Evolutionary conservation across 2,888 invertebrate species (phyloP).

Genomic region (Parnassius glacialis): DNA sequence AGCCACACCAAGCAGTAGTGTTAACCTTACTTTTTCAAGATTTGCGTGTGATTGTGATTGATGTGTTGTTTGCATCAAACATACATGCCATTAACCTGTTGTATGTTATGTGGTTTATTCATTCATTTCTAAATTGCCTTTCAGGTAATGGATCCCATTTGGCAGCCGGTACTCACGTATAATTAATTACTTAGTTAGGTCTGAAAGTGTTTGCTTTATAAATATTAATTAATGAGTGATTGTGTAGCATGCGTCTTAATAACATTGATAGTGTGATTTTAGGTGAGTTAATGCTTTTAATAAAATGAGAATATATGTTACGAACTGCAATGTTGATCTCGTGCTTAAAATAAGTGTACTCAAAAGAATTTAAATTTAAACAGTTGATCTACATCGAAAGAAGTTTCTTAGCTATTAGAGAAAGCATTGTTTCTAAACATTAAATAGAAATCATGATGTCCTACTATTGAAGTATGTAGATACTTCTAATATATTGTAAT

Average conservation of each 20-base stretch:
- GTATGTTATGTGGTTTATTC: neutral
- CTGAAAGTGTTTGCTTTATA: conserved; percentile 21
- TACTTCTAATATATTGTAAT: neutral
- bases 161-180: conserved; percentile 64
- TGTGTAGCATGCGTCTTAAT: conserved; percentile 1
- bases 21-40: no score
- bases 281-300: neutral
- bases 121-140: conserved; percentile 33
- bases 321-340: conserved; percentile 13
- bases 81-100: neutral
- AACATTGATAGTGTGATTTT: conserved; percentile 17
- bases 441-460: conserved; percentile 13
- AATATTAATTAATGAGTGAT: conserved; percentile 19
- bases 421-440: neutral
- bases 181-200: conserved; percentile 34
- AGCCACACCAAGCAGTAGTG: no score
- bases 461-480: conserved; percentile 17
- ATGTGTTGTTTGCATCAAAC: no score
- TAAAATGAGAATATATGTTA: conserved; percentile 2
- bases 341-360: conserved; percentile 8
- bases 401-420: neutral
- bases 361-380: neutral
- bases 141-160: conserved; percentile 56
- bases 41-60: no score
- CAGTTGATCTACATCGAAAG: neutral